Evolutionary conservation across 2,888 invertebrate species (phyloP).

Genomic region (Rhyacophila evoluta): DNA sequence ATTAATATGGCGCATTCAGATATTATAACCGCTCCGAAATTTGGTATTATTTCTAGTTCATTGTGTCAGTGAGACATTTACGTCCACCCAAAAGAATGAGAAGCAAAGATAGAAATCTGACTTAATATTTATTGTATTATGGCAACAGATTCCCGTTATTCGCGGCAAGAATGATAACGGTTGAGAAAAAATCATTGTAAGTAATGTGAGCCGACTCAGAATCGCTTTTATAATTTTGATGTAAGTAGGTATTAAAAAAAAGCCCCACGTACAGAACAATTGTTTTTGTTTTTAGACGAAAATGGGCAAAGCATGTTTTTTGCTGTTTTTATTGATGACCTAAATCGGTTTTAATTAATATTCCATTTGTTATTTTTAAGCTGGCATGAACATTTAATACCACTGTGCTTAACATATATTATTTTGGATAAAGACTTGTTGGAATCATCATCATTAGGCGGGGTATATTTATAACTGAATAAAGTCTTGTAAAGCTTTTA

Average conservation of each 20-base stretch:
- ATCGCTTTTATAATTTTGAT: not conserved
- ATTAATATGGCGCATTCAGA: no score
- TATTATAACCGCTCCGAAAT: not conserved
- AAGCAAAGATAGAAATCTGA: not conserved
- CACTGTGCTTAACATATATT: no score
- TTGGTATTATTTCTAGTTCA: not conserved
- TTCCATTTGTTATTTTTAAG: not conserved
- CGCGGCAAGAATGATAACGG: not conserved
- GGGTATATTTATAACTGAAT: no score
- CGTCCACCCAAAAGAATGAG: not conserved
- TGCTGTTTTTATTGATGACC: not conserved
- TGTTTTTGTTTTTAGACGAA: not conserved
- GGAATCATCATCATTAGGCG: no score
- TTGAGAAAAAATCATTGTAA: conserved; percentile 13
- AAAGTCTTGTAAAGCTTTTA: no score
- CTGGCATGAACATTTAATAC: not conserved
- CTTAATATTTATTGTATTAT: not conserved
- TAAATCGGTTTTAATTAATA: not conserved
- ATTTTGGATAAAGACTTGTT: no score
- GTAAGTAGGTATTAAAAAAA: not conserved
- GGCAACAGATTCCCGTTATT: not conserved
- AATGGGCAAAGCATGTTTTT: not conserved
- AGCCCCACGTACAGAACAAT: not conserved
- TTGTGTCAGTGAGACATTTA: not conserved
- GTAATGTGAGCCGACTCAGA: not conserved